Percentiles rank a stretch among this genome's conserved stretches.
Conservation (phyloP, 2,797 vertebrate genomes). For the Spea hammondii region DNA sequence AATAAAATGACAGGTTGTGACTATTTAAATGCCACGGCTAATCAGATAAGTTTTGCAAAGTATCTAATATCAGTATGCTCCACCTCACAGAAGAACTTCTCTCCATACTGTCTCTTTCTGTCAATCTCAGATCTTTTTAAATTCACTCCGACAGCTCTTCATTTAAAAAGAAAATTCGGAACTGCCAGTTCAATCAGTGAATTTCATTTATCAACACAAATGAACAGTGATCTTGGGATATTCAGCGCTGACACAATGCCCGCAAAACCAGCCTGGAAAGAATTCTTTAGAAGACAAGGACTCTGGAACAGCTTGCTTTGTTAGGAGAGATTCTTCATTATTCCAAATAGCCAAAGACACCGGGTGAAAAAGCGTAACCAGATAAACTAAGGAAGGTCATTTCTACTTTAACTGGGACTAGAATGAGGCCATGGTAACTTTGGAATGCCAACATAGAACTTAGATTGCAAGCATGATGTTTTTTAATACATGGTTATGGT, state of each 20-base stretch:
- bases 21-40: background rate
- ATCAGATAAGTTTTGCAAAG: no score
- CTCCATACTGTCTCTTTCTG: constrained; percentile 31
- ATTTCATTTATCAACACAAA: constrained; percentile 53
- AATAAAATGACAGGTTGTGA: constrained; percentile 12
- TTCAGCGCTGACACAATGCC: constrained; percentile 30
- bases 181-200: constrained; percentile 52
- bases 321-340: constrained; percentile 26
- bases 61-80: background rate
- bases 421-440: background rate
- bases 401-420: background rate
- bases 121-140: constrained; percentile 53
- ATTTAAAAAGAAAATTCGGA: constrained; percentile 33
- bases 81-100: background rate
- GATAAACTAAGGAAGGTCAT: constrained; percentile 1
- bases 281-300: constrained; percentile 16
- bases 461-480: no score
- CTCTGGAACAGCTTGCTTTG: constrained; percentile 30
- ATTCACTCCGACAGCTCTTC: constrained; percentile 61
- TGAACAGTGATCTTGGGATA: constrained; percentile 36
- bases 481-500: no score
- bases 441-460: no score
- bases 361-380: constrained; percentile 1
- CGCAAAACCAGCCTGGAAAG: constrained; percentile 21
- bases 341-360: constrained; percentile 32